phyloP scores from a whole-genome alignment of 2,888 invertebrate genomes.

The Oxycera nigricornis region DNA sequence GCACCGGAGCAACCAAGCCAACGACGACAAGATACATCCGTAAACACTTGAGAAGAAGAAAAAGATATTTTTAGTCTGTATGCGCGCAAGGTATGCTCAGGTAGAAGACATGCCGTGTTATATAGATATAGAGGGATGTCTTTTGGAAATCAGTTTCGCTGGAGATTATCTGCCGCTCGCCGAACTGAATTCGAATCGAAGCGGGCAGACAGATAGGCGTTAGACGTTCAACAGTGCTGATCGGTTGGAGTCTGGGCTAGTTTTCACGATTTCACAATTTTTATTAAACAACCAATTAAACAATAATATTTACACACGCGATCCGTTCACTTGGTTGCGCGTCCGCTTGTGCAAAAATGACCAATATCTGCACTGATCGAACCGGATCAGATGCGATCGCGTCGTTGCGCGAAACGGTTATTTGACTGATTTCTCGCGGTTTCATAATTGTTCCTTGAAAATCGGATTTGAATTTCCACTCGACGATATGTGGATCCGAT shows the following conservation, averaged over 20 bases:
- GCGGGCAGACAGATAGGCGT: slow-evolving; percentile 63
- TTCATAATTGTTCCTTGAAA: no score
- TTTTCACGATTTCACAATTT: slow-evolving; percentile 36
- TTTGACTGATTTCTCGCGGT: no score
- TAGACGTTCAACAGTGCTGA: slow-evolving; percentile 63
- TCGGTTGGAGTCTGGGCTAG: slow-evolving; percentile 61
- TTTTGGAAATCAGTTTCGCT: slow-evolving; percentile 31
- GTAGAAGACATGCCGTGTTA: slow-evolving; percentile 27
- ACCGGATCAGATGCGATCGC: slow-evolving; percentile 5
- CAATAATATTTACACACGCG: neutral
- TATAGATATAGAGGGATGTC: slow-evolving; percentile 34
- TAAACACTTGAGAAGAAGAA: slow-evolving; percentile 38
- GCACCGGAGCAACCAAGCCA: slow-evolving; percentile 9
- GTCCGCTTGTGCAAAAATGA: neutral
- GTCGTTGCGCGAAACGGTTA: neutral
- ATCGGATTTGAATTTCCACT: no score
- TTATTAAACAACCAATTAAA: neutral
- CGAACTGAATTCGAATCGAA: slow-evolving; percentile 52
- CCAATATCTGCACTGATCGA: neutral
- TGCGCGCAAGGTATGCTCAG: slow-evolving; percentile 37
- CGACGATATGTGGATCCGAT: neutral
- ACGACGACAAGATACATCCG: slow-evolving; percentile 8
- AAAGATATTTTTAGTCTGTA: slow-evolving; percentile 38
- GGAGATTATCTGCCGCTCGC: slow-evolving; percentile 33
- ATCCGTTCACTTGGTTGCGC: neutral